Evolutionary conservation across 2,797 vertebrate genomes (phyloP), one percentile per base, ranked within the genome.

Genomic region (Adelosebastes latens): DNA sequence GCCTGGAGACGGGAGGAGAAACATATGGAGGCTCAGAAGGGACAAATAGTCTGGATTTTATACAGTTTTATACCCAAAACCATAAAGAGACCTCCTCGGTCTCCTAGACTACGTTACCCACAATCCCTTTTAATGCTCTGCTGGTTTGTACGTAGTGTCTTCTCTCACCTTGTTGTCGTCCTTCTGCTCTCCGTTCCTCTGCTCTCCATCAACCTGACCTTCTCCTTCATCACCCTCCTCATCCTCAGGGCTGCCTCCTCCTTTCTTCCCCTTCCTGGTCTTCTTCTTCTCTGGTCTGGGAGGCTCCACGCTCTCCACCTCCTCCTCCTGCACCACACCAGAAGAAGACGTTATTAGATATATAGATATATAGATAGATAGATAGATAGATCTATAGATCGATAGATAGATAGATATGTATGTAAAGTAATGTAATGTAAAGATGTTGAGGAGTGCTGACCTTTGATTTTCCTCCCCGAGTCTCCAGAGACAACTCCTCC

Each of bases 401-500:
- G 6, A 49, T 2, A n/a, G 1, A 52, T 8, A 52, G 7, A 22
- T 9, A 2, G 1, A 22, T 11, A 34, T 1, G 11, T 34, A 36
- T 36, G 11, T 36, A 36, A 36, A 36, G 34, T 36, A 36, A 36
- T 36, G 9, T 8, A 6, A 9, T 9, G 4, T n/a, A 52, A 8
- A 8, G 18, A 53, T 9, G 18, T 9, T 20, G 49, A 58, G 55
- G 24, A 27, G 24, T 16, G 1, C 0, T 78, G 73, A 92, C 95
- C 89, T 96, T 96, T 1, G 66, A 86, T 86, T 96, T 97, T 69
- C 94, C 97, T 88, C 96, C 97, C 72, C 96, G 96, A 0, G 94
- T 89, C 93, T 99, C 98, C 88, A 98, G 58, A 59, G 97, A 96
- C 63, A 99, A 87, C 72, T 98, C 97, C 94, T 99, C 98, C 85